Percentiles rank a stretch among this genome's conserved stretches.
phyloP scores from a whole-genome alignment of 2,888 invertebrate genomes.

The Scelioninae gen. 2 region DNA sequence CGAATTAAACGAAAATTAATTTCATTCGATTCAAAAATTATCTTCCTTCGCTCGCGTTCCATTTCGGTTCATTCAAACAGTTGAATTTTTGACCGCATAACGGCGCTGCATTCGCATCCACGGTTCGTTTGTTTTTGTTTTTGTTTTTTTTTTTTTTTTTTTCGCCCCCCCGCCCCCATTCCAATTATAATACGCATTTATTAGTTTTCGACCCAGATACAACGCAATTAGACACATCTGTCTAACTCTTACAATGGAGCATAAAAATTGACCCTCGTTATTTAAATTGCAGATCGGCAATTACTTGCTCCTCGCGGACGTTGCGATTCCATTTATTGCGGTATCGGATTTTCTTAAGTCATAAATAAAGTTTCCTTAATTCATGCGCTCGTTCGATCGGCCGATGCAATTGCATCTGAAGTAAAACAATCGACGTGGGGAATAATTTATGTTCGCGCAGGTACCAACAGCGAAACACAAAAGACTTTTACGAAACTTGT shows the following conservation, averaged over 20 bases:
- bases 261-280: slow-evolving; percentile 13
- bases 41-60: background rate
- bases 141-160: too few species aligned
- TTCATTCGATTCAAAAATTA: too few species aligned
- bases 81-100: too few species aligned
- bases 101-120: too few species aligned
- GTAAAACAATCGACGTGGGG: slow-evolving; percentile 33
- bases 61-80: too few species aligned
- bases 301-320: slow-evolving; percentile 16
- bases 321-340: slow-evolving; percentile 18
- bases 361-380: slow-evolving; percentile 46
- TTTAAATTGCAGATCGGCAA: slow-evolving; percentile 33
- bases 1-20: too few species aligned
- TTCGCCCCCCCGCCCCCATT: background rate
- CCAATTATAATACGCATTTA: slow-evolving; percentile 21
- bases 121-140: slow-evolving; percentile 12
- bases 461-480: slow-evolving; percentile 18
- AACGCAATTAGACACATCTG: slow-evolving; percentile 19
- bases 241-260: slow-evolving; percentile 29
- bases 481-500: slow-evolving; percentile 35
- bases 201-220: slow-evolving; percentile 30
- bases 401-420: slow-evolving; percentile 28
- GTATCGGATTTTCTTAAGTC: slow-evolving; percentile 23
- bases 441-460: slow-evolving; percentile 36
- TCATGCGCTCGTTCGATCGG: slow-evolving; percentile 28